Evolutionary conservation across 1,140 invertebrate species (phyloP).

Genomic region (Heliothis subflexa): DNA sequence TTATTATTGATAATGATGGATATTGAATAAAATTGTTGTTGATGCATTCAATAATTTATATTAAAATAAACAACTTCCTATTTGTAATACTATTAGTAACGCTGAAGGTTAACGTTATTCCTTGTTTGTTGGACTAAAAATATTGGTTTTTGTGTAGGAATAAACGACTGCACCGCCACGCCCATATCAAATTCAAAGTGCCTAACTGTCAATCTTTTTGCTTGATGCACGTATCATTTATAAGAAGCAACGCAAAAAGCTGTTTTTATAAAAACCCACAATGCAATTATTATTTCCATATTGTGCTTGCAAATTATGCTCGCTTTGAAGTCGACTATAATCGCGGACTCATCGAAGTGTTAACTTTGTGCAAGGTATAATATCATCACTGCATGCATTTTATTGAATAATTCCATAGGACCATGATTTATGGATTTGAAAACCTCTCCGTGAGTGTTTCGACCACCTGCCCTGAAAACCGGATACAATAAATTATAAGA

Average conservation of each 20-base stretch:
- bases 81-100: no score
- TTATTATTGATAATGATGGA: no score
- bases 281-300: slow-evolving; percentile 34
- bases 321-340: slow-evolving; percentile 14
- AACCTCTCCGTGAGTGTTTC: slow-evolving; percentile 30
- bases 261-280: slow-evolving; percentile 23
- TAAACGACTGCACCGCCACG: slow-evolving; percentile 31
- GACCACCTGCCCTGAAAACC: slow-evolving; percentile 76
- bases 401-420: slow-evolving; percentile 43
- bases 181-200: slow-evolving; percentile 32
- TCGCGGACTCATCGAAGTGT: slow-evolving; percentile 38
- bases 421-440: slow-evolving; percentile 48
- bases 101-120: background rate
- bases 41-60: no score
- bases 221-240: slow-evolving; percentile 25
- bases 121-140: background rate
- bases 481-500: slow-evolving; percentile 78
- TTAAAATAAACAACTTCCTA: no score
- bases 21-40: no score
- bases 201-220: slow-evolving; percentile 40
- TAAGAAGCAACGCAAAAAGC: slow-evolving; percentile 6
- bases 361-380: slow-evolving; percentile 31
- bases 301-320: slow-evolving; percentile 26
- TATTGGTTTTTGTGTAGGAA: slow-evolving; percentile 11
- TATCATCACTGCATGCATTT: slow-evolving; percentile 32